phyloP scores from a whole-genome alignment of 2,888 invertebrate species.

The Hyposoter dolosus region DNA sequence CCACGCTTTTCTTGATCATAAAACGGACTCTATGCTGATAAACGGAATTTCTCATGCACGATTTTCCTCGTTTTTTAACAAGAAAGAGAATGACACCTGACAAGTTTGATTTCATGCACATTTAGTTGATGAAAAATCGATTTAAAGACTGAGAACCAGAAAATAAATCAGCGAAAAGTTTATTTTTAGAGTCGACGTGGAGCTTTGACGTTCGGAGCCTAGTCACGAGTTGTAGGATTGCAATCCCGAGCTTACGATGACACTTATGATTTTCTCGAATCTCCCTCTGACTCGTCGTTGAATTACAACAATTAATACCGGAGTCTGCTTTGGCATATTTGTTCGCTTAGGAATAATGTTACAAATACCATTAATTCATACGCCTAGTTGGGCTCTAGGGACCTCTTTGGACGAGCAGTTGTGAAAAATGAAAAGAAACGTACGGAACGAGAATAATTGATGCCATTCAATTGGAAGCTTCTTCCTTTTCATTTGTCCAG shows the following conservation, averaged over 20 bases:
- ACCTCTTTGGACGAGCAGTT: conserved; percentile 31
- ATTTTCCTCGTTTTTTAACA: too few species aligned
- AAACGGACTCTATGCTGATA: too few species aligned
- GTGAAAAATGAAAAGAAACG: background rate
- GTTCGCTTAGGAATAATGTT: conserved; percentile 57
- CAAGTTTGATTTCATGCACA: too few species aligned
- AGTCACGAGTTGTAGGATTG: too few species aligned
- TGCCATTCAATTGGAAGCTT: background rate
- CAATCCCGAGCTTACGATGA: conserved; percentile 58
- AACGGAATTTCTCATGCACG: too few species aligned
- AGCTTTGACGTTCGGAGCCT: too few species aligned
- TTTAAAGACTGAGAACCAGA: too few species aligned
- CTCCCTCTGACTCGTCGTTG: conserved; percentile 32
- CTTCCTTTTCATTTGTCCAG: background rate
- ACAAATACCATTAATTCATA: conserved; percentile 18
- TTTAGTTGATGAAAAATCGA: too few species aligned
- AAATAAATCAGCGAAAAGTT: too few species aligned
- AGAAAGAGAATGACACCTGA: too few species aligned
- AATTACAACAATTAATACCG: conserved; percentile 67
- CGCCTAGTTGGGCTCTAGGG: conserved; percentile 26
- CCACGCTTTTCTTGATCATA: too few species aligned
- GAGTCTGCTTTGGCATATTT: conserved; percentile 30
- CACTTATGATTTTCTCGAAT: conserved; percentile 28
- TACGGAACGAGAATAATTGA: background rate
- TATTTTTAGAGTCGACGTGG: too few species aligned